These are phyloP conservation scores for crab-eating macaque (Macaca fascicularis) DNA, from an alignment of 2,113 vertebrate genomes.

Conservation along the genomic window T2T-MFA8v1.1 NC_088395.1:30371001-30371500, in stretches of 20 bases:
- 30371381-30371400: neutral
- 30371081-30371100: neutral
- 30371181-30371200: neutral
- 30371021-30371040: neutral
- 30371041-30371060: neutral
- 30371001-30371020: neutral
- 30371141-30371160: neutral
- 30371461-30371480: neutral
- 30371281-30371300: neutral
- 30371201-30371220: neutral
- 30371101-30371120: neutral
- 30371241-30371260: neutral
- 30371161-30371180: neutral
- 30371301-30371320: neutral
- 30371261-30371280: neutral
- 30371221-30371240: neutral
- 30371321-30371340: neutral
- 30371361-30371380: neutral
- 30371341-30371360: neutral
- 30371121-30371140: neutral
- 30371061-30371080: neutral
- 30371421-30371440: neutral
- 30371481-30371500: neutral
- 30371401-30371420: neutral
- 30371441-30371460: neutral